Evolutionary conservation across 2,888 invertebrate species (phyloP), one percentile per base, ranked within the genome.

Genomic region (Carcina quercana): DNA sequence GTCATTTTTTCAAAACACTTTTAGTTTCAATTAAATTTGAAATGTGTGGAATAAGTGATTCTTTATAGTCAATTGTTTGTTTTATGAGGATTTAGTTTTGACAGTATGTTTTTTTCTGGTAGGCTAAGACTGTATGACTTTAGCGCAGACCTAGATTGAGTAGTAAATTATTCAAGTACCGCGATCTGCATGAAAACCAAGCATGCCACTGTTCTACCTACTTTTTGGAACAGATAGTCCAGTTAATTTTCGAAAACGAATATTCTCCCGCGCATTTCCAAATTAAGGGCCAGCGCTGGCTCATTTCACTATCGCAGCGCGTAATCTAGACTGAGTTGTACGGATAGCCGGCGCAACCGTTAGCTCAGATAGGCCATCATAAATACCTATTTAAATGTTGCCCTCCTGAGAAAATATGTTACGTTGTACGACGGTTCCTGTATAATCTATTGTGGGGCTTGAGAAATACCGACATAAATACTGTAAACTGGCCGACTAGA

Each of bases 311-410:
- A 28, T 12, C 28, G 10, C 2, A 11, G 24, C 24, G 6, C 10
- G 12, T 24, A 24, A 24, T 24, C 24, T 24, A 12, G 24, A 24
- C 24, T 24, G 7, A 17, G 17, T 17, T 6, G 10, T 24, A 24
- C 12, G 24, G 12, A 12, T 24, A 10, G 25, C 13, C 13, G 25
- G 19, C 28, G 13, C 6, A 7, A 26, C 37, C 33, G 37, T 33
- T 33, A 37, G 25, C 2, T 15, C n/a, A 37, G 30, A 37, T 33
- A 33, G 37, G 14, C 30, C 33, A 33, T 37, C 37, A 37, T 37
- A 37, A 37, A 37, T 37, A 37, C 37, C 33, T 37, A 37, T 36
- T 36, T 37, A 37, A 37, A 37, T 33, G 37, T 30, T 27, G 13
- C 10, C 20, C 30, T 30, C 21, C 33, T 29, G 36, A 36, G 36